Evolutionary conservation across 2,888 invertebrate species (phyloP).

Genomic region (Salpingus planirostris): DNA sequence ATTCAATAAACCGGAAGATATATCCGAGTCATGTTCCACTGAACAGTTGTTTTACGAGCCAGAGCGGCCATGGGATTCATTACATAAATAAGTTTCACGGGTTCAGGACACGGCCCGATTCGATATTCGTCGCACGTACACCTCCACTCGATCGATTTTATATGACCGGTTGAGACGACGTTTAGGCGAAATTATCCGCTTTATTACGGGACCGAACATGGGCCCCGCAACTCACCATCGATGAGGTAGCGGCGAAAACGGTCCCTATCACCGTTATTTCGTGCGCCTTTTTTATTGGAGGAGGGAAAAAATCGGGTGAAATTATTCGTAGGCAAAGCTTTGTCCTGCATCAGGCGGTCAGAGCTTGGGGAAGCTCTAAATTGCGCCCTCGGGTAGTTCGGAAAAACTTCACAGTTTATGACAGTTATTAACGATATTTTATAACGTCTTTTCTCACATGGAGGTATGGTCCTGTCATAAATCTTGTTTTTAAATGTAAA

Average conservation of each 20-base stretch:
- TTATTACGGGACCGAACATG: conserved; percentile 6
- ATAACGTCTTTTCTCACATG: conserved; percentile 13
- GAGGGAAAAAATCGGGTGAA: too few relatives aligned
- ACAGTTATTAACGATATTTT: conserved; percentile 23
- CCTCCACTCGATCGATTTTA: conserved; percentile 26
- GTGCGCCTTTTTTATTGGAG: too few relatives aligned
- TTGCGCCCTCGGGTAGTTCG: conserved; percentile 18
- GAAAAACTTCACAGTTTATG: conserved; percentile 19
- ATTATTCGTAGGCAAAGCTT: conserved; percentile 12
- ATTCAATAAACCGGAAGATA: conserved; percentile 18
- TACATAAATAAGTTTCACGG: conserved; percentile 26
- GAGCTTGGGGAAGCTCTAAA: conserved; percentile 19
- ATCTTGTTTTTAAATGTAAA: conserved; percentile 16
- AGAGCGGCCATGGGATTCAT: conserved; percentile 23
- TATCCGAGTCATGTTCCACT: conserved; percentile 18
- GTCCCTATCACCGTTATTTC: too few relatives aligned
- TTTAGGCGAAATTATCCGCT: conserved; percentile 23
- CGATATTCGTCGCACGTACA: conserved; percentile 16
- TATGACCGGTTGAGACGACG: conserved; percentile 24
- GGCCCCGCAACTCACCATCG: too few relatives aligned
- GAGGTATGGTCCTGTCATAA: conserved; percentile 9
- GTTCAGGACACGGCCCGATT: conserved; percentile 16
- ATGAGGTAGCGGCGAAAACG: too few relatives aligned
- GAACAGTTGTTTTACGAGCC: conserved; percentile 23
- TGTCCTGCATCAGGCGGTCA: conserved; percentile 16